Evolutionary conservation across 1,140 invertebrate genomes (phyloP).

Genomic region (Mamestra configurata): DNA sequence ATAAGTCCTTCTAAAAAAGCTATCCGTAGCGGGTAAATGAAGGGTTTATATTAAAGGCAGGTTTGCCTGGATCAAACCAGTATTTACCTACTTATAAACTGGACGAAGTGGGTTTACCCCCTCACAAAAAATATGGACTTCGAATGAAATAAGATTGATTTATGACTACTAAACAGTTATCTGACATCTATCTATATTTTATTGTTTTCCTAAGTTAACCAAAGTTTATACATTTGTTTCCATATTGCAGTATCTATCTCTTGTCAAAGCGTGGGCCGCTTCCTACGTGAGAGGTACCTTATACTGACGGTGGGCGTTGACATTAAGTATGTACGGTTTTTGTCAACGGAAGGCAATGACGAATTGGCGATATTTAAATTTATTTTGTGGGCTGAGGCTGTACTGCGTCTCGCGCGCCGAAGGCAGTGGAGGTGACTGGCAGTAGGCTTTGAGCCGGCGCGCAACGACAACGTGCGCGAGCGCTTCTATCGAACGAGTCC

Average conservation of each 20-base stretch:
- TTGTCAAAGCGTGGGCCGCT: conserved; percentile 69
- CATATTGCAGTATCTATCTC: conserved; percentile 49
- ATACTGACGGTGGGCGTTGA: conserved; percentile 79
- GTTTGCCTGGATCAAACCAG: too few species aligned
- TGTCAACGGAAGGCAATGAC: conserved; percentile 81
- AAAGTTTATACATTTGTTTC: conserved; percentile 15
- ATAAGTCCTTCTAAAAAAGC: too few species aligned
- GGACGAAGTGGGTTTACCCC: too few species aligned
- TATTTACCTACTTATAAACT: too few species aligned
- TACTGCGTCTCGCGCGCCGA: conserved; percentile 51
- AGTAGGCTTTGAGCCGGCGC: conserved; percentile 79
- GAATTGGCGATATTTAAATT: conserved; percentile 72
- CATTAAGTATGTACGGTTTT: conserved; percentile 81
- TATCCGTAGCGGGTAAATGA: too few species aligned
- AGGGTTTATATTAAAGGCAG: too few species aligned
- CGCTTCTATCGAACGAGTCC: conserved; percentile 62
- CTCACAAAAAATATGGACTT: not conserved
- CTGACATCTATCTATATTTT: not conserved
- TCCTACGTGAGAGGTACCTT: conserved; percentile 69
- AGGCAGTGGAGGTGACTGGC: conserved; percentile 29
- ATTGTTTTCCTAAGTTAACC: conserved; percentile 7
- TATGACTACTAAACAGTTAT: not conserved
- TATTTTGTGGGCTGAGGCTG: conserved; percentile 68
- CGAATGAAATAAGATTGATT: not conserved
- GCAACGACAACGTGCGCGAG: conserved; percentile 74